Evolutionary conservation across 1,140 invertebrate species (phyloP), one percentile per base, ranked within the genome.

Genomic region (Drosophila funebris): DNA sequence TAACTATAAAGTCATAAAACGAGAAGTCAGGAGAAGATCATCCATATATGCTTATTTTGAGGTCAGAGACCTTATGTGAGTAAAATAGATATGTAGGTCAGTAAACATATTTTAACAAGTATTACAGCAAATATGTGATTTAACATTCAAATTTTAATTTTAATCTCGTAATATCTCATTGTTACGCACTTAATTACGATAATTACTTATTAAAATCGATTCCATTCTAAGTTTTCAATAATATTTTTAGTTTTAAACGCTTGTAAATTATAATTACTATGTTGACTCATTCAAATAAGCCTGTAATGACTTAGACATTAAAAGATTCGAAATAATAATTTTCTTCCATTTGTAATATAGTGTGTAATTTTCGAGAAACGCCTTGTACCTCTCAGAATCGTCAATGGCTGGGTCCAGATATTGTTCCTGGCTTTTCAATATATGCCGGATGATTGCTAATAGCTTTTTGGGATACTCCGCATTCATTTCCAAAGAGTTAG

Each of bases 341-440:
- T 43, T 62, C 13, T 63, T 77, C 78, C 78, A 80, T 33, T 68
- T 73, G 36, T 63, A 31, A 46, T 76, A 60, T 8, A 58, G 41
- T 14, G 78, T 58, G 31, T 27, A 53, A 11, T 67, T 56, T 46
- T 76, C 57, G 16, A 57, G 37, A 36, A 48, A 60, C n/a, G 46
- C 52, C 11, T 54, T 24, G 1, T 43, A 62, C 2, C 29, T 31
- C 4, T 76, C 78, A 14, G 33, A 27, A 22, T 81, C 53, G 3
- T 72, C 76, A 6, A 62, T 44, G 11, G 31, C 14, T 13, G 27
- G 4, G 24, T 52, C 33, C 0, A 41, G 14, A 29, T 76, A 36
- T 1, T 31, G 4, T 44, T 50, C 4, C 18, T 77, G 52, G 31
- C 31, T 77, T 5, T 29, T 63, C 13, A 81, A 46, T 13, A 68